Percentiles rank a stretch among this genome's conserved stretches.
Evolutionary conservation across 2,888 invertebrate species (phyloP).

Genomic region (Pollenia griseotomentosa): DNA sequence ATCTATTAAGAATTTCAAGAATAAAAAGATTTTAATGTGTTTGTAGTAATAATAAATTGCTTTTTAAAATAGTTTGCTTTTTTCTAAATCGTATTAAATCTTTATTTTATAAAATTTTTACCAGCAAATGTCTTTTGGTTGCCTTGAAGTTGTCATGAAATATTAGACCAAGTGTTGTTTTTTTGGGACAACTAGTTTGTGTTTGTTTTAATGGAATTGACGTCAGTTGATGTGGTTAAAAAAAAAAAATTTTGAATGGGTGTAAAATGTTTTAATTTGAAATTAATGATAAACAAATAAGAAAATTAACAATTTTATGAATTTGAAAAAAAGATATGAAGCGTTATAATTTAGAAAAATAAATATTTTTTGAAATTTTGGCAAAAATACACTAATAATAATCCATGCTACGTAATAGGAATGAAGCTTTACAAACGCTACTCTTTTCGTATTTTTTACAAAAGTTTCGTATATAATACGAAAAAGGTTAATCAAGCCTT

Average conservation of each 20-base stretch:
- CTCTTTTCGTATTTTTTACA: too few relatives aligned
- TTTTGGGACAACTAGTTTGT: constrained; percentile 29
- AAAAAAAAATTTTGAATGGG: background rate
- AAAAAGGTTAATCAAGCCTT: too few relatives aligned
- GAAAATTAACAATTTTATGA: background rate
- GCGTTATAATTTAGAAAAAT: too few relatives aligned
- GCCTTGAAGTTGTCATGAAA: constrained; percentile 65
- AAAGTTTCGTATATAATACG: too few relatives aligned
- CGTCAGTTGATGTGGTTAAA: constrained; percentile 18
- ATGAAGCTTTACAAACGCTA: too few relatives aligned
- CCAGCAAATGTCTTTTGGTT: constrained; percentile 6
- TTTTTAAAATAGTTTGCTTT: constrained; percentile 21
- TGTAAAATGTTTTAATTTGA: background rate
- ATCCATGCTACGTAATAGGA: too few relatives aligned
- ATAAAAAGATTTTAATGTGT: background rate
- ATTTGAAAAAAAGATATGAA: too few relatives aligned
- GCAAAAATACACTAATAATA: too few relatives aligned
- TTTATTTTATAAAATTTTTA: background rate
- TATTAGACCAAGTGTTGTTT: constrained; percentile 37
- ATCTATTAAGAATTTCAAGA: background rate
- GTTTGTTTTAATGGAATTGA: constrained; percentile 56
- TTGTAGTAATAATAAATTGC: background rate
- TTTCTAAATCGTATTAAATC: background rate
- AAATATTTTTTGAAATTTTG: too few relatives aligned
- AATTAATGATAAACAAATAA: background rate